Evolutionary conservation across 2,888 invertebrate genomes (phyloP).

Genomic region (Heterodera filipjevi): DNA sequence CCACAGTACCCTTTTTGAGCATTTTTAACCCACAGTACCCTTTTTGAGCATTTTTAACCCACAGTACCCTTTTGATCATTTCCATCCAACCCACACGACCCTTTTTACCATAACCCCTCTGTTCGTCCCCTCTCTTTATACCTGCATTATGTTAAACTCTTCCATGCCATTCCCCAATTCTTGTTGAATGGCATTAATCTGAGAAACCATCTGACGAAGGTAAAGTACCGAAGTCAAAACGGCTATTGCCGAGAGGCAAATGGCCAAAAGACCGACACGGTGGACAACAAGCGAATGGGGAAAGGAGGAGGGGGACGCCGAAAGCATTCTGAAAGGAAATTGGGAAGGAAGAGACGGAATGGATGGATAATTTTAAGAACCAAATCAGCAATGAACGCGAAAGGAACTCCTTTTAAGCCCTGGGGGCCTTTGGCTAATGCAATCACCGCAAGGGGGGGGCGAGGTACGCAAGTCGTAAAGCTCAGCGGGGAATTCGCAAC

Average conservation of each 20-base stretch:
- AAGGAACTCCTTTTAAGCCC: neutral
- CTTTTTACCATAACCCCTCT: no score
- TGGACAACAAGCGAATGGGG: neutral
- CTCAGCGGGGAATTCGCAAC: slow-evolving; percentile 1
- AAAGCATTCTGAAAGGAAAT: slow-evolving; percentile 12
- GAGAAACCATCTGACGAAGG: slow-evolving; percentile 22
- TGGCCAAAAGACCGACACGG: slow-evolving; percentile 9
- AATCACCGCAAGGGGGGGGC: neutral
- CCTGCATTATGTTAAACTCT: slow-evolving; percentile 31
- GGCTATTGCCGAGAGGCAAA: neutral
- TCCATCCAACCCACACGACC: neutral
- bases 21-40: no score
- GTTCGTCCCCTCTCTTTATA: neutral
- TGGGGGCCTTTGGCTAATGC: neutral
- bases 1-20: neutral
- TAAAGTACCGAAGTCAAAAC: slow-evolving; percentile 15
- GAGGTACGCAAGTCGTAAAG: neutral
- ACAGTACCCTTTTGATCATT: neutral
- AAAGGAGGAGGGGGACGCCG: neutral
- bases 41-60: neutral
- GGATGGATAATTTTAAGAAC: neutral
- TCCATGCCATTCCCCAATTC: slow-evolving; percentile 31
- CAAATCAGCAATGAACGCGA: neutral
- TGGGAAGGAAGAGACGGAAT: neutral
- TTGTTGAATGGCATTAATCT: slow-evolving; percentile 23